A percentile compares a stretch with the other conserved stretches of the same genome.
phyloP scores from a whole-genome alignment of 2,888 invertebrate species.

The Melanophora roralis region DNA sequence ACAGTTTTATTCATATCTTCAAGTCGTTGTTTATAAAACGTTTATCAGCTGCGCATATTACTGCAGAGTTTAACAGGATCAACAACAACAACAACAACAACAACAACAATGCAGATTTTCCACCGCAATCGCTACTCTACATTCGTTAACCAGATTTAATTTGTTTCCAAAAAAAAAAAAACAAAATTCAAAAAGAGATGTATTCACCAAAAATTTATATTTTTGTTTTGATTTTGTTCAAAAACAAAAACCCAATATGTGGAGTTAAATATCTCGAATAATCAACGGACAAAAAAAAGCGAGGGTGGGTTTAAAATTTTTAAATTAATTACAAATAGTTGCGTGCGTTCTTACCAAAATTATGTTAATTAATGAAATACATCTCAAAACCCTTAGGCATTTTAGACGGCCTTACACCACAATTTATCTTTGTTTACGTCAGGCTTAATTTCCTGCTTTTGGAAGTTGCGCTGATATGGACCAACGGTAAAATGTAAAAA shows the following conservation, averaged over 20 bases:
- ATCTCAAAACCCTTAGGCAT: too few species aligned
- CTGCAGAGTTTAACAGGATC: background rate
- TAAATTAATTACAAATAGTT: too few species aligned
- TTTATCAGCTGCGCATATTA: conserved; percentile 47
- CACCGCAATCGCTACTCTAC: background rate
- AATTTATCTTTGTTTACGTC: too few species aligned
- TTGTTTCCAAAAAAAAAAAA: conserved; percentile 45
- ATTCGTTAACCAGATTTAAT: conserved; percentile 54
- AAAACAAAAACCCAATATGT: conserved; percentile 45
- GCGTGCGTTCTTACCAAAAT: too few species aligned
- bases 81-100: background rate
- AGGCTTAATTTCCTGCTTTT: too few species aligned
- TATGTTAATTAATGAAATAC: too few species aligned
- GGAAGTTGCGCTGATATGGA: too few species aligned
- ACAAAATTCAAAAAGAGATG: background rate
- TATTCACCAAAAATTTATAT: conserved; percentile 21
- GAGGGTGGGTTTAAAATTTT: background rate
- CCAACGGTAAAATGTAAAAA: too few species aligned
- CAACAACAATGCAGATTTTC: background rate
- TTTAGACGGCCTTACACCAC: too few species aligned
- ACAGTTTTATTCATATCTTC: conserved; percentile 14
- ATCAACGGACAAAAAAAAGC: background rate
- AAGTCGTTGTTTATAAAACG: conserved; percentile 8
- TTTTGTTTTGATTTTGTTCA: conserved; percentile 55
- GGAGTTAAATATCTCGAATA: conserved; percentile 43